Evolutionary conservation across 2,797 vertebrate species (phyloP), one percentile per base, ranked within the genome.

Genomic region (Hoplostethus atlanticus): DNA sequence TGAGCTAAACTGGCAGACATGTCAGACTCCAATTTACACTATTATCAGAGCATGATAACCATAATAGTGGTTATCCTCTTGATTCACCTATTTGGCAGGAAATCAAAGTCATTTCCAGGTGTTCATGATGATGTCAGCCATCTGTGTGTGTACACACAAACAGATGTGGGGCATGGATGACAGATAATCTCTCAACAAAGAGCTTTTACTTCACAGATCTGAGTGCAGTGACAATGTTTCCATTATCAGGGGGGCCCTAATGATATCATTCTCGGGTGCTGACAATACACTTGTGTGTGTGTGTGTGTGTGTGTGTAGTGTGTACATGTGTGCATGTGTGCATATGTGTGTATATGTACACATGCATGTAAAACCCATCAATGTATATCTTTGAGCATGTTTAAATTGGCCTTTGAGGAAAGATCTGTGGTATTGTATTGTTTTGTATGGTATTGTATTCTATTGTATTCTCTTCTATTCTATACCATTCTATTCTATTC

Each of bases 91-190:
- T 91, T 89, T 93, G 92, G 92, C 90, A 85, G 78, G 70, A 88
- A 93, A 91, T 92, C 90, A 91, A 92, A 91, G 90, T 82, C 84
- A 50, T n/a, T 79, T 91, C 87, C 90, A 93, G 91, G 92, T 92
- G 89, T 90, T 81, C 63, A 16, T 68, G 61, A 73, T 89, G 89
- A 91, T 90, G 91, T 92, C 91, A 91, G 85, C 87, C 90, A 91
- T 90, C 90, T 91, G 89, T 66, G 83, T 88, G 83, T 87, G 68
- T 80, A 80, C 65, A 81, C 79, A 81, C 85, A 91, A 84, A 90
- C 89, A 93, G 91, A 90, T 92, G 90, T 93, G 85, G 77, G 71
- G 72, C 79, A 79, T 40, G 77, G 86, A 88, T 88, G 90, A 89
- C 88, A 91, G 85, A 87, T 92, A 81, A 91, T 89, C 80, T 87